Conservation (phyloP, 2,113 vertebrate genomes). For the Xiphophorus couchianus region DNA sequence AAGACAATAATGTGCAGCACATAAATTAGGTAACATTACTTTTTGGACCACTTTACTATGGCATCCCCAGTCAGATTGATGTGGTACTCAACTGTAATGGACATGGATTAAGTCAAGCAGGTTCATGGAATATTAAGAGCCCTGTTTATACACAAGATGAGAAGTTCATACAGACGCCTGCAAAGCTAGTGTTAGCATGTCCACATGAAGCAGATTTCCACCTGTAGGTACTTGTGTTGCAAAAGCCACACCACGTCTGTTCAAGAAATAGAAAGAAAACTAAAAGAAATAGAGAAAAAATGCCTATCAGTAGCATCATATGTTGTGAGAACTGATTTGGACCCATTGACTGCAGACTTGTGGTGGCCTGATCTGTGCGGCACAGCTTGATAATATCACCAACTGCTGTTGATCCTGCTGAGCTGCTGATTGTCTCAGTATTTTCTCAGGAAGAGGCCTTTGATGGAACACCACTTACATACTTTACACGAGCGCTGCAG, state of each 20-base stretch:
- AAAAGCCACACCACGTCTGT: not conserved
- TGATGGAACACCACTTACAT: not conserved
- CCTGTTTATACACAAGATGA: too few relatives aligned
- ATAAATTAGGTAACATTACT: too few relatives aligned
- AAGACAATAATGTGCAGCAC: too few relatives aligned
- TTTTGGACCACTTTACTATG: too few relatives aligned
- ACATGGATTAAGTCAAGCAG: too few relatives aligned
- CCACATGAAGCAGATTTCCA: not conserved
- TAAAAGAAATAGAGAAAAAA: not conserved
- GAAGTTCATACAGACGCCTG: too few relatives aligned
- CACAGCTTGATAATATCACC: constrained; percentile 5
- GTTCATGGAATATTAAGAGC: too few relatives aligned
- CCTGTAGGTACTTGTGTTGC: not conserved
- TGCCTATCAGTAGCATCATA: not conserved
- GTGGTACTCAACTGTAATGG: too few relatives aligned
- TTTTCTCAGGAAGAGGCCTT: constrained; percentile 4
- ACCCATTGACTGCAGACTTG: not conserved
- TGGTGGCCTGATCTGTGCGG: not conserved
- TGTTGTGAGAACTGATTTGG: not conserved
- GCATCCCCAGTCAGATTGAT: too few relatives aligned
- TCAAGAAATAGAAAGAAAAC: not conserved
- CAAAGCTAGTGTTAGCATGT: too few relatives aligned
- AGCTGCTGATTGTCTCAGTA: constrained; percentile 26
- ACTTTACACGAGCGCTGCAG: not conserved
- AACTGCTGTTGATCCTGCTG: not conserved